phyloP scores from a whole-genome alignment of 2,113 vertebrate genomes.

The Panthera leo region DNA sequence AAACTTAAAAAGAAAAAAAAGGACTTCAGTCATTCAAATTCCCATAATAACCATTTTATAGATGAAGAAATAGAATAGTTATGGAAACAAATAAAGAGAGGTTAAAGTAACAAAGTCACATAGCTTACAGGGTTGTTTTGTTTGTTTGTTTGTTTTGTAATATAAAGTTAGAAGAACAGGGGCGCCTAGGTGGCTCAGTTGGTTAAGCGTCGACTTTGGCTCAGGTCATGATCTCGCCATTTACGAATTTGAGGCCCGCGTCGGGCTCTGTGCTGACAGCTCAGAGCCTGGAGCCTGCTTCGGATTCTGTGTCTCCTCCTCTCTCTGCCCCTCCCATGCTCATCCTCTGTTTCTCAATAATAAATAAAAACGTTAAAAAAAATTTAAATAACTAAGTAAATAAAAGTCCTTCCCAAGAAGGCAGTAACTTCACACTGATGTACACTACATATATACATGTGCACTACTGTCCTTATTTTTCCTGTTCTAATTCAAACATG shows the following conservation, averaged over 20 bases:
- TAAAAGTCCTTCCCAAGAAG: constrained; percentile 16
- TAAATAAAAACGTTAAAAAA: not conserved
- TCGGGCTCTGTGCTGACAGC: not conserved
- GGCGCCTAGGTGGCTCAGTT: not conserved
- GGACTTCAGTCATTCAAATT: constrained; percentile 5
- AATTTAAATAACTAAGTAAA: not conserved
- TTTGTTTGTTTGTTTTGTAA: not conserved
- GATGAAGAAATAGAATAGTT: not conserved
- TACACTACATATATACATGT: not conserved
- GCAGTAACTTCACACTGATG: not conserved
- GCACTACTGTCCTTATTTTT: not conserved
- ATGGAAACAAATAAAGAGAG: not conserved
- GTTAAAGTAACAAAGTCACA: constrained; percentile 19
- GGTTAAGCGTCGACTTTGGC: not conserved
- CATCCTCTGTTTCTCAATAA: no score
- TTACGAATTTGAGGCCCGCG: not conserved
- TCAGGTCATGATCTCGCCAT: not conserved
- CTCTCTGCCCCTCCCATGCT: not conserved
- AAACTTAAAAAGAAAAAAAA: not conserved
- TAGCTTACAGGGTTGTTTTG: not conserved
- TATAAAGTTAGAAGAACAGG: not conserved
- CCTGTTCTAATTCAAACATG: not conserved
- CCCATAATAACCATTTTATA: not conserved
- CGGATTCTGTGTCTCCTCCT: not conserved
- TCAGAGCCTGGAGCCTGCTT: not conserved